These are phyloP conservation scores for Gila orcuttii DNA, from an alignment of 2,113 vertebrate species.

Conservation along the genomic window DNA sequence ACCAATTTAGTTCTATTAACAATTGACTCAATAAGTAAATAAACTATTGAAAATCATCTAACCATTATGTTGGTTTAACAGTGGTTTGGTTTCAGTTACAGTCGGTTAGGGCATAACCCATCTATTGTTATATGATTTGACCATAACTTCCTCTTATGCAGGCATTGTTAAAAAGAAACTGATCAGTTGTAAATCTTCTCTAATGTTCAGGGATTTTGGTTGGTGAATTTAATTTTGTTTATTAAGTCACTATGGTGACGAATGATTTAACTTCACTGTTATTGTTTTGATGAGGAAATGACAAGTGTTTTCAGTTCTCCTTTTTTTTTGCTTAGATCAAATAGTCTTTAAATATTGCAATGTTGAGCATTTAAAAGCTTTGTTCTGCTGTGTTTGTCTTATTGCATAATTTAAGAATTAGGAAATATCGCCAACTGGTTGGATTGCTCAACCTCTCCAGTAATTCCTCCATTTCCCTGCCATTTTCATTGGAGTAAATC, in stretches of 20 bases:
- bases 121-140: neutral
- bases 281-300: neutral
- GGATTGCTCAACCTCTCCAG: neutral
- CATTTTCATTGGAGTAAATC: neutral
- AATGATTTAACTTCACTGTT: neutral
- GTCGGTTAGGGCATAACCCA: neutral
- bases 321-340: neutral
- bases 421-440: neutral
- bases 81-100: neutral
- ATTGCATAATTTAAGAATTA: conserved; percentile 10
- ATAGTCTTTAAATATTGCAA: neutral
- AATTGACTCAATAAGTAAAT: neutral
- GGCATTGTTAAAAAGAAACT: neutral
- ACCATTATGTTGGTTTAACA: neutral
- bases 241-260: neutral
- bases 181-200: neutral
- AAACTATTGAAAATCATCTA: neutral
- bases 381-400: neutral
- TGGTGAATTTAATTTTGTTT: neutral
- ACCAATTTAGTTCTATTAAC: no score
- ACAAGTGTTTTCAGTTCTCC: neutral
- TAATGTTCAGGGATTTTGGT: neutral
- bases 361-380: neutral
- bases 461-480: no score
- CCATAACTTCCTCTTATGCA: neutral